These are phyloP conservation scores for Cephalopterus ornatus DNA, from an alignment of 2,113 vertebrate species.

Conservation along the genomic window DNA sequence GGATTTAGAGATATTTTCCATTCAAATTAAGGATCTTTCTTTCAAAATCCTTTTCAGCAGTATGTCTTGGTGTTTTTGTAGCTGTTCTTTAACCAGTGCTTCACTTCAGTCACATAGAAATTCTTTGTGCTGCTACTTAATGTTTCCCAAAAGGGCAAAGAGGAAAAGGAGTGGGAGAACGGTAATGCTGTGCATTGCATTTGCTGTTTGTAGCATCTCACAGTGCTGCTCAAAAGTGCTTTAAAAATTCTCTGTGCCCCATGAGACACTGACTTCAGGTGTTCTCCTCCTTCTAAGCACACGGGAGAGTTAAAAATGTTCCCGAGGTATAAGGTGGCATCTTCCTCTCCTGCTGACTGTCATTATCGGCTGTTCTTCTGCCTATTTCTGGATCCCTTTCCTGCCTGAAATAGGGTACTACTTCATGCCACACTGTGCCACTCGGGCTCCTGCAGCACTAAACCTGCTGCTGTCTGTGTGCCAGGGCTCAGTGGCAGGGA, in stretches of 20 bases:
- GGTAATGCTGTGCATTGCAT: not conserved
- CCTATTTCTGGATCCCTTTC: not conserved
- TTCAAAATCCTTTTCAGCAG: slow-evolving; percentile 29
- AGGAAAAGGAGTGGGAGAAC: not conserved
- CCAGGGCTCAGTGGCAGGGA: not conserved
- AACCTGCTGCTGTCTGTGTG: not conserved
- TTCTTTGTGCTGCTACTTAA: slow-evolving; percentile 1
- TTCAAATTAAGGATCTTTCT: slow-evolving; percentile 56
- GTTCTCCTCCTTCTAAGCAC: not conserved
- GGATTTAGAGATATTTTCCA: slow-evolving; percentile 60
- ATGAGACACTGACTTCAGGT: not conserved
- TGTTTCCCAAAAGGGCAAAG: not conserved
- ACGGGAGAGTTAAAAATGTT: not conserved
- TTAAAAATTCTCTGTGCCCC: not conserved
- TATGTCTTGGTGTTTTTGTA: not conserved
- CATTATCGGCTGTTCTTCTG: not conserved
- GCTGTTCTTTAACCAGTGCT: not conserved
- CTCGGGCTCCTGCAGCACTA: not conserved
- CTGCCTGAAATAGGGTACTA: not conserved
- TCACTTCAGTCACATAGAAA: not conserved
- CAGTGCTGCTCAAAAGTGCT: not conserved
- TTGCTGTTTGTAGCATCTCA: not conserved
- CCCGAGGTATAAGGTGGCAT: not conserved
- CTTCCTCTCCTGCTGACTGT: not conserved
- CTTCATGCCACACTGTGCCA: not conserved